Conservation (phyloP, 2,797 vertebrate genomes). For the Capromys pilorides region DNA sequence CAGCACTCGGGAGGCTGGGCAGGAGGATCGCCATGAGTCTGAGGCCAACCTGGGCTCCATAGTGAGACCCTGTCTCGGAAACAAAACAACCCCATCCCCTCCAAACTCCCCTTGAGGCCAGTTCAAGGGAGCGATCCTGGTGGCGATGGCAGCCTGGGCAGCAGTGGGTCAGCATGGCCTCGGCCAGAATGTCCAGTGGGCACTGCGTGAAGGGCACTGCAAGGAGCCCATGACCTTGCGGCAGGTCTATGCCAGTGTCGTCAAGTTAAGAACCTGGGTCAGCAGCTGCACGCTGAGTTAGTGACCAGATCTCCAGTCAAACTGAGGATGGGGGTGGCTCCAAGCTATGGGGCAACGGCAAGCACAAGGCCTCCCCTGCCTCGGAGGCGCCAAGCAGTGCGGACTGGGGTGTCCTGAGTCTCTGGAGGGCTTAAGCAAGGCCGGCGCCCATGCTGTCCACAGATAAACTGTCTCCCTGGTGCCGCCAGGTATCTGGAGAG, state of each 20-base stretch:
- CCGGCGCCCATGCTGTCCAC: too few species aligned
- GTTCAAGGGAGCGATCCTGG: constrained; percentile 92
- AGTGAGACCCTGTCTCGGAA: too few species aligned
- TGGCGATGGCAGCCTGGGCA: constrained; percentile 92
- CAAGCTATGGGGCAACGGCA: constrained; percentile 78
- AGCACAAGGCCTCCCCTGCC: constrained; percentile 22
- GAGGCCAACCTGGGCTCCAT: too few species aligned
- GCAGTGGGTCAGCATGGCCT: constrained; percentile 91
- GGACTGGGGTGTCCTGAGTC: too few species aligned
- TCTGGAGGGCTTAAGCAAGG: too few species aligned
- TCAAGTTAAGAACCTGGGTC: constrained; percentile 84
- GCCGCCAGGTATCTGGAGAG: too few species aligned
- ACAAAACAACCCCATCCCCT: too few species aligned
- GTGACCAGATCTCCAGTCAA: constrained; percentile 69
- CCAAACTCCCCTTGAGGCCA: constrained; percentile 85
- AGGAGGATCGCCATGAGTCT: too few species aligned
- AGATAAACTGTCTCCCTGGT: too few species aligned
- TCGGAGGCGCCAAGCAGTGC: background rate
- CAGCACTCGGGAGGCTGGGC: too few species aligned
- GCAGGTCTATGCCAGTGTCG: constrained; percentile 84
- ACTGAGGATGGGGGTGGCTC: background rate
- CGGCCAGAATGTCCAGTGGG: constrained; percentile 93
- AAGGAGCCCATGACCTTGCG: constrained; percentile 84
- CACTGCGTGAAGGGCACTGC: constrained; percentile 89
- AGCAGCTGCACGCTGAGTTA: constrained; percentile 84